Evolutionary conservation across 1,140 invertebrate species (phyloP).

Genomic region (Drosophila sulfurigaster): DNA sequence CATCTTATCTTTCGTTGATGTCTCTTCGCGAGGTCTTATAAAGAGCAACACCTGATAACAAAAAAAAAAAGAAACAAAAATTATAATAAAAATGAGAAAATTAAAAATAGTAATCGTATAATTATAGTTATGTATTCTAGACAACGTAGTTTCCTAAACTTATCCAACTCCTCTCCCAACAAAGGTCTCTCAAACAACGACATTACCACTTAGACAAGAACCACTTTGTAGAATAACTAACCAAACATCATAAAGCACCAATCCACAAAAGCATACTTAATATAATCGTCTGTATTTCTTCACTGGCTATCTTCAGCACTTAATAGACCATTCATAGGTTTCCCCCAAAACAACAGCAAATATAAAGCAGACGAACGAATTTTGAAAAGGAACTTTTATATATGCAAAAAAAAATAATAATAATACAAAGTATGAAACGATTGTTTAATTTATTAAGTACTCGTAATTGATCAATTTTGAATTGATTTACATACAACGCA

Average conservation of each 20-base stretch:
- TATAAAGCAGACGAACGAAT: constrained; percentile 58
- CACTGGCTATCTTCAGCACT: constrained; percentile 4
- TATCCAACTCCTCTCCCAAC: constrained; percentile 75
- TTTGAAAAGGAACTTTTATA: constrained; percentile 61
- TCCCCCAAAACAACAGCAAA: constrained; percentile 42
- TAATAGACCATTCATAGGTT: constrained; percentile 61
- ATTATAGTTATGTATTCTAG: constrained; percentile 42
- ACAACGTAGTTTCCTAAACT: constrained; percentile 39
- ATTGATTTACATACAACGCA: constrained; percentile 69
- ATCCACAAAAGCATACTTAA: constrained; percentile 26
- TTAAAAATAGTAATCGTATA: constrained; percentile 28
- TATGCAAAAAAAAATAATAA: constrained; percentile 4
- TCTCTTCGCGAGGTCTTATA: neutral
- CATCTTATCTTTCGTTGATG: neutral
- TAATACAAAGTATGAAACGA: constrained; percentile 28
- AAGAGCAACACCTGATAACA: constrained; percentile 7
- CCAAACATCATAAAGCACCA: constrained; percentile 38
- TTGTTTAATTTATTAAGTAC: constrained; percentile 46
- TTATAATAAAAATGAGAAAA: neutral
- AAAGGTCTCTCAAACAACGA: constrained; percentile 80
- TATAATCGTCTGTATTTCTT: constrained; percentile 12
- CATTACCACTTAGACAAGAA: constrained; percentile 61
- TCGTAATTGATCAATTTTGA: constrained; percentile 47
- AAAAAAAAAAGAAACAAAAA: neutral
- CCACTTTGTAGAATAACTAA: constrained; percentile 42